A percentile compares a stretch with the other conserved stretches of the same genome.
Evolutionary conservation across 2,113 vertebrate species (phyloP).

Genomic region (Amblyopsis rosae): DNA sequence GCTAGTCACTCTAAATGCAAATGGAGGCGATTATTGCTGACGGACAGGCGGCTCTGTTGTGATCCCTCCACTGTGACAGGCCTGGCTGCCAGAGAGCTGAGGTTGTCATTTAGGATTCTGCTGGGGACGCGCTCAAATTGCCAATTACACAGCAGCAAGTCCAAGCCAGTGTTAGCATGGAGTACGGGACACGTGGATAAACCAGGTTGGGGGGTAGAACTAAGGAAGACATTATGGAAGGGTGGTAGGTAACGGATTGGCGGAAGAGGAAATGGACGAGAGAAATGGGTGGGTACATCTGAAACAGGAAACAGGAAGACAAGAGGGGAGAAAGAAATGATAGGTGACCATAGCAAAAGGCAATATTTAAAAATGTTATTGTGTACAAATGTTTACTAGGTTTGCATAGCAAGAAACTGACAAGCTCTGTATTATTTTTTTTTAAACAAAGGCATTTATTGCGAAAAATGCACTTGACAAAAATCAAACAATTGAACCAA

Average conservation of each 20-base stretch:
- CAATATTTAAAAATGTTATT: too few species aligned
- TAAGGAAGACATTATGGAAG: background rate
- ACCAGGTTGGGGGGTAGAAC: background rate
- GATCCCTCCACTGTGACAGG: slow-evolving; percentile 60
- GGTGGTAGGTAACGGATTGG: background rate
- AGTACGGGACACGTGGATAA: slow-evolving; percentile 1
- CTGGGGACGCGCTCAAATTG: slow-evolving; percentile 73
- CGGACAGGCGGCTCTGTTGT: slow-evolving; percentile 13
- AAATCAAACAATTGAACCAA: slow-evolving; percentile 74
- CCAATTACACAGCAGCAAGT: slow-evolving; percentile 73
- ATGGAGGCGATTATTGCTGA: slow-evolving; percentile 60
- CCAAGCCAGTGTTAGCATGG: slow-evolving; percentile 18
- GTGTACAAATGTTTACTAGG: background rate
- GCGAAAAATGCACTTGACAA: slow-evolving; percentile 83
- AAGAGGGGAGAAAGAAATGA: background rate
- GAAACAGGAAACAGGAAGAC: background rate
- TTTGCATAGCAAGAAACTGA: background rate
- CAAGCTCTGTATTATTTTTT: slow-evolving; percentile 2
- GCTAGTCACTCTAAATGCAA: slow-evolving; percentile 77
- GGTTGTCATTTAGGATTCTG: slow-evolving; percentile 77
- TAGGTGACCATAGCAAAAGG: background rate
- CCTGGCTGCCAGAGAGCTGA: slow-evolving; percentile 68
- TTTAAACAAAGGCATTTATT: slow-evolving; percentile 84
- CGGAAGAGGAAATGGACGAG: background rate
- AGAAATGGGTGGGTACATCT: background rate